A percentile compares a stretch with the other conserved stretches of the same genome.
Evolutionary conservation across 2,888 invertebrate species (phyloP).

Genomic region (Thymelicus sylvestris): DNA sequence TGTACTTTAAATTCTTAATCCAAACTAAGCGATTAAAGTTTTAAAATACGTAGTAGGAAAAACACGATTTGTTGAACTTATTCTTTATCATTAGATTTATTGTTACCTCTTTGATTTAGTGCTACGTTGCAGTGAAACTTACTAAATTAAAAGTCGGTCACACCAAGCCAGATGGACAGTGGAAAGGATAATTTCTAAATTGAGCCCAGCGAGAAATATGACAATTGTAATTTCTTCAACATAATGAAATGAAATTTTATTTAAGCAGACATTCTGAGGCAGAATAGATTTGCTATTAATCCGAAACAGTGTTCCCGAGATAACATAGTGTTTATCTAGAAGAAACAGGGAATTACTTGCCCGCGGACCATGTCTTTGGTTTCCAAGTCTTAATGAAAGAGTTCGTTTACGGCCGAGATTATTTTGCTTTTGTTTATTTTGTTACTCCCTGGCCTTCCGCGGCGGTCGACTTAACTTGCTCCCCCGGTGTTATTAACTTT

Average conservation of each 20-base stretch:
- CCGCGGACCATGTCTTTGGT: constrained; percentile 63
- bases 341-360: constrained; percentile 62
- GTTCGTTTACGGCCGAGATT: constrained; percentile 66
- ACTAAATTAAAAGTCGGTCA: no score
- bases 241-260: constrained; percentile 12
- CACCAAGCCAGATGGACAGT: no score
- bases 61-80: background rate
- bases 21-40: constrained; percentile 7
- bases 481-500: constrained; percentile 46
- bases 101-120: background rate
- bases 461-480: constrained; percentile 53
- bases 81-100: background rate
- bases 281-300: constrained; percentile 3
- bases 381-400: constrained; percentile 72
- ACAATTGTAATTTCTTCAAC: no score
- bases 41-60: background rate
- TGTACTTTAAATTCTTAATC: constrained; percentile 11
- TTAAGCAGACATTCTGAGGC: constrained; percentile 10
- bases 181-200: no score
- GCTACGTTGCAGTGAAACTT: no score
- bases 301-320: constrained; percentile 19
- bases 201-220: no score
- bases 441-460: constrained; percentile 49
- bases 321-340: constrained; percentile 54
- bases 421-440: constrained; percentile 70